These are phyloP conservation scores for Aphelenchoides besseyi DNA, from an alignment of 1,140 invertebrate species.

Conservation along the genomic window DNA sequence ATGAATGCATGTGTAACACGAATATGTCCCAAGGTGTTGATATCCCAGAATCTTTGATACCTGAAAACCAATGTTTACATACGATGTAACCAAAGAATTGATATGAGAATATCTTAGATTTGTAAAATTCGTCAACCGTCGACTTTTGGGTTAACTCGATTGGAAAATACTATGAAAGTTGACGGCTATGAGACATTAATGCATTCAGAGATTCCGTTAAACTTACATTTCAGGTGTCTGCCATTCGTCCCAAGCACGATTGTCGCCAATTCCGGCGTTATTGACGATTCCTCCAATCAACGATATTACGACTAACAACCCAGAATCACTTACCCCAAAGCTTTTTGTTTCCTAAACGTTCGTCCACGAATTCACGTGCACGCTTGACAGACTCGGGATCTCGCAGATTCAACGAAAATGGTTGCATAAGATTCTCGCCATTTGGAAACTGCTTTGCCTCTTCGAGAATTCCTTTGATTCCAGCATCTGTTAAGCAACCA, in stretches of 20 bases:
- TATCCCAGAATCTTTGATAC: slow-evolving; percentile 14
- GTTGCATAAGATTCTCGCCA: slow-evolving; percentile 24
- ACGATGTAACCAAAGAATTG: too few species aligned
- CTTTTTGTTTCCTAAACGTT: slow-evolving; percentile 11
- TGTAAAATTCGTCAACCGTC: too few species aligned
- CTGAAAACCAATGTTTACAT: too few species aligned
- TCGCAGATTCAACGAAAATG: slow-evolving; percentile 33
- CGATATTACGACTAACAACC: slow-evolving; percentile 2
- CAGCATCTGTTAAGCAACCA: slow-evolving; percentile 36
- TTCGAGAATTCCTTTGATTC: slow-evolving; percentile 18
- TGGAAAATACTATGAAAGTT: too few species aligned
- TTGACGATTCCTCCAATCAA: slow-evolving; percentile 40
- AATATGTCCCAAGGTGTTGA: slow-evolving; percentile 38
- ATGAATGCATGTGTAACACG: slow-evolving; percentile 44
- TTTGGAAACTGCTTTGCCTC: slow-evolving; percentile 18
- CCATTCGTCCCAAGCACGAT: slow-evolving; percentile 35
- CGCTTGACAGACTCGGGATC: slow-evolving; percentile 37
- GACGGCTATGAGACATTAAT: neutral
- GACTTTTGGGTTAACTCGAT: too few species aligned
- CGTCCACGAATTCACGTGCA: slow-evolving; percentile 36
- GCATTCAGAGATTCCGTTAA: too few species aligned
- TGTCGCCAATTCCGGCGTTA: slow-evolving; percentile 38
- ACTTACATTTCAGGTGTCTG: slow-evolving; percentile 31
- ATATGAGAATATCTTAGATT: too few species aligned
- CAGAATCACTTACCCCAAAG: slow-evolving; percentile 8